Base-by-base conservation (phyloP, 2,888 invertebrate species). In the Pandemis cinnamomeana region DNA sequence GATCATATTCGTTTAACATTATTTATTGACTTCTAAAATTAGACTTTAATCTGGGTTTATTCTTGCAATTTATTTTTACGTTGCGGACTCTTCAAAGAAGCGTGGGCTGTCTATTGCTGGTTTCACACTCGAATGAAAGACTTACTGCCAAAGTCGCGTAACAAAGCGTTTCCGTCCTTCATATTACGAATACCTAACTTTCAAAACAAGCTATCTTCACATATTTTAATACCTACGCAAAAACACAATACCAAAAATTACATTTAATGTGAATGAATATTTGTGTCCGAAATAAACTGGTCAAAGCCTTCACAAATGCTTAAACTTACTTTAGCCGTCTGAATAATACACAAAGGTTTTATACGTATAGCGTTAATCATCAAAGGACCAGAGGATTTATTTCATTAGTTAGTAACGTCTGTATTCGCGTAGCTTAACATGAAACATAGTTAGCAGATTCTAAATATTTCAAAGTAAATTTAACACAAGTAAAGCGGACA, bases 41-140 rank as follows among this genome's bases (percentile, higher is more conserved):
- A 55, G 8, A 20, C 20, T 55, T 55, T 58, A 58, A 11, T 4
- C 20, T 3, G 58, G 10, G 8, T 70, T 62, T 71, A 67, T 61
- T 61, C 55, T 67, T 62, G 44, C 51, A 62, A 20, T 68, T 27
- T 48, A 27, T 42, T 13, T 60, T 66, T 61, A 61, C 62, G 15
- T 48, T 62, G 62, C 11, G 62, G 62, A 53, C 72, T 55, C 55
- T 72, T 72, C 55, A 46, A 48, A 53, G 60, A 36, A 48, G 46
- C 72, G 62, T 46, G 72, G 72, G 68, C 51, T 68, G 62, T 53
- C 46, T 71, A 58, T 63, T 63, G 68, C 68, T 55, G 67, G 72
- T 68, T 72, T 72, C 68, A 68, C 68, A 68, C 68, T 63, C 68
- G 67, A 68, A 58, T 72, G 55, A 73, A 67, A 73, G 69, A 64